These are phyloP conservation scores for Dipodomys stephensi DNA, from an alignment of 2,113 vertebrate species.

Conservation along the genomic window DNA sequence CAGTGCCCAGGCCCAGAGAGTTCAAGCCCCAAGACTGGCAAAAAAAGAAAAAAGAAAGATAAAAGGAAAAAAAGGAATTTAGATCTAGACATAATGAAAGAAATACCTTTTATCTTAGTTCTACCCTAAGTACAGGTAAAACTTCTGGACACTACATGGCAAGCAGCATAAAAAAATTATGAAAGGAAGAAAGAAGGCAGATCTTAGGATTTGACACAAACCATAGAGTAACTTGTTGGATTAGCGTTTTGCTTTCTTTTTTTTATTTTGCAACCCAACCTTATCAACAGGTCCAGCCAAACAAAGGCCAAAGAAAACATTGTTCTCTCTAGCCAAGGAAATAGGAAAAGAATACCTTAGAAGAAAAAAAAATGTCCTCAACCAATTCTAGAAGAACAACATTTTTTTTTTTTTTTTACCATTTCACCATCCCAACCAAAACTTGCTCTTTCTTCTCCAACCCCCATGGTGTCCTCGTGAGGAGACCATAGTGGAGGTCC, in stretches of 20 bases:
- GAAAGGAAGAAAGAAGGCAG: not conserved
- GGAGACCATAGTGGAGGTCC: not conserved
- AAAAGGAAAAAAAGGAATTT: not conserved
- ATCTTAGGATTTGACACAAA: not conserved
- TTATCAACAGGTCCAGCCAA: not conserved
- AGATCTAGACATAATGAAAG: not conserved
- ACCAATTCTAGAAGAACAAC: not conserved
- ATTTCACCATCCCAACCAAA: not conserved
- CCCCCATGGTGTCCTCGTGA: too few relatives aligned
- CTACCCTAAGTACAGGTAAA: not conserved
- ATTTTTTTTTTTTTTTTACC: not conserved
- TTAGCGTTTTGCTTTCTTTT: not conserved
- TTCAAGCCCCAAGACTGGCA: too few relatives aligned
- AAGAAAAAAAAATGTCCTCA: not conserved
- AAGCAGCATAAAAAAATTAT: not conserved
- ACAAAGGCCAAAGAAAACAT: not conserved
- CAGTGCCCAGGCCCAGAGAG: too few relatives aligned
- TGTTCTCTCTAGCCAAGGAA: not conserved
- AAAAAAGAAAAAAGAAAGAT: not conserved
- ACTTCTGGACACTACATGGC: not conserved
- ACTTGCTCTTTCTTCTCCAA: not conserved
- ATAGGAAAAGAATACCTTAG: not conserved
- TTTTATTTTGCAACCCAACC: not conserved
- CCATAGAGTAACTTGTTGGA: not conserved
- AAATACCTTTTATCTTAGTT: not conserved